Percentiles rank a stretch among this genome's conserved stretches.
phyloP scores from a whole-genome alignment of 2,113 vertebrate genomes.

The Pachyramphus minor region DNA sequence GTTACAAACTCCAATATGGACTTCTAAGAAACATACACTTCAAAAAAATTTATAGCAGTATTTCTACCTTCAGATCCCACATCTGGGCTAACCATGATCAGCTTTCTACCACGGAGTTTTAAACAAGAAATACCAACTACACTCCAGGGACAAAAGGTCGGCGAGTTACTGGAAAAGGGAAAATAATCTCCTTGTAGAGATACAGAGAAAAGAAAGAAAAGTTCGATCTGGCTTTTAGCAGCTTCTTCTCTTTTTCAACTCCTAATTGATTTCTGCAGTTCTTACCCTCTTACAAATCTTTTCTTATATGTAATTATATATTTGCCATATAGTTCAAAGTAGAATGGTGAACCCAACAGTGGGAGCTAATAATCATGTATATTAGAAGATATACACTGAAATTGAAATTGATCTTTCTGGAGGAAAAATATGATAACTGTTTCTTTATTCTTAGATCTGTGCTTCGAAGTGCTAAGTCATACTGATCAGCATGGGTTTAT shows the following conservation, averaged over 20 bases:
- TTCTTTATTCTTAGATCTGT: background rate
- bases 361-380: background rate
- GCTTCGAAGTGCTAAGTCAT: slow-evolving; percentile 9
- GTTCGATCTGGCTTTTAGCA: background rate
- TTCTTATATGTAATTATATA: background rate
- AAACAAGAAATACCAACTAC: background rate
- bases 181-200: background rate
- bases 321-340: background rate
- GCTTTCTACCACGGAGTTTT: background rate
- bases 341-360: background rate
- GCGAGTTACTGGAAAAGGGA: background rate
- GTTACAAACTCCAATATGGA: background rate
- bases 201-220: background rate
- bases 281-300: background rate
- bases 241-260: background rate
- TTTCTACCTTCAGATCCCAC: background rate
- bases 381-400: background rate
- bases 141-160: background rate
- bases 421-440: background rate
- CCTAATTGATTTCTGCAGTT: background rate
- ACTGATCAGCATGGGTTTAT: slow-evolving; percentile 9
- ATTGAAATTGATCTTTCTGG: background rate
- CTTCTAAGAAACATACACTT: background rate
- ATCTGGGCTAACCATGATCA: background rate
- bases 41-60: background rate